Evolutionary conservation across 1,140 invertebrate genomes (phyloP).

Genomic region (Zaprionus tsacasi): DNA sequence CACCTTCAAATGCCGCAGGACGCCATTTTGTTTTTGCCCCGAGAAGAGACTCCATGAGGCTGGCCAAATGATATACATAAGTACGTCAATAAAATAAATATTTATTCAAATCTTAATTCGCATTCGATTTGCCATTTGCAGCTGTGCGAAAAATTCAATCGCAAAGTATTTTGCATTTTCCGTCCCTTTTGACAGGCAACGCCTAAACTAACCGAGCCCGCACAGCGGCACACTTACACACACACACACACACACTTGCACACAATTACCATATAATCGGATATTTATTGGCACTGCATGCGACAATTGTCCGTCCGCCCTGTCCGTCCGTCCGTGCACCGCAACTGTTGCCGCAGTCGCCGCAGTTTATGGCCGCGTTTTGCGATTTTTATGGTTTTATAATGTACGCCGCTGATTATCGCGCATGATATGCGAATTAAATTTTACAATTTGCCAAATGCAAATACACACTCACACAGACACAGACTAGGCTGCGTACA

Average conservation of each 20-base stretch:
- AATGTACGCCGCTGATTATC: conserved; percentile 80
- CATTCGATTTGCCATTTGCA: conserved; percentile 58
- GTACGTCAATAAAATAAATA: conserved; percentile 62
- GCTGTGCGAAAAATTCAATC: conserved; percentile 63
- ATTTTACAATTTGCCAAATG: conserved; percentile 82
- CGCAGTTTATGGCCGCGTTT: conserved; percentile 71
- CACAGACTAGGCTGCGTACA: background rate
- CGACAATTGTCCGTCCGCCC: conserved; percentile 63
- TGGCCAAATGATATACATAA: conserved; percentile 15
- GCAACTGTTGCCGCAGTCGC: conserved; percentile 23
- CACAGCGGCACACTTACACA: conserved; percentile 11
- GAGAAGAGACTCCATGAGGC: conserved; percentile 1
- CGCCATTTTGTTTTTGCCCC: conserved; percentile 59
- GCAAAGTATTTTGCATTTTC: background rate
- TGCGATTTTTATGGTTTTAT: conserved; percentile 80
- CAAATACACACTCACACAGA: conserved; percentile 49
- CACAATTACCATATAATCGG: conserved; percentile 80
- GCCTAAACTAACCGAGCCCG: conserved; percentile 41
- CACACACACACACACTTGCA: conserved; percentile 11
- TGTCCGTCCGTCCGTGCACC: background rate
- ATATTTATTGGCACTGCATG: conserved; percentile 78
- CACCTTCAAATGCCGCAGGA: background rate
- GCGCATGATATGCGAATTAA: conserved; percentile 82
- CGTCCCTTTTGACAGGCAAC: background rate
- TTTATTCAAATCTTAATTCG: conserved; percentile 54